A percentile compares a stretch with the other conserved stretches of the same genome.
phyloP scores from a whole-genome alignment of 2,888 invertebrate species.

The Oligia fasciuncula region DNA sequence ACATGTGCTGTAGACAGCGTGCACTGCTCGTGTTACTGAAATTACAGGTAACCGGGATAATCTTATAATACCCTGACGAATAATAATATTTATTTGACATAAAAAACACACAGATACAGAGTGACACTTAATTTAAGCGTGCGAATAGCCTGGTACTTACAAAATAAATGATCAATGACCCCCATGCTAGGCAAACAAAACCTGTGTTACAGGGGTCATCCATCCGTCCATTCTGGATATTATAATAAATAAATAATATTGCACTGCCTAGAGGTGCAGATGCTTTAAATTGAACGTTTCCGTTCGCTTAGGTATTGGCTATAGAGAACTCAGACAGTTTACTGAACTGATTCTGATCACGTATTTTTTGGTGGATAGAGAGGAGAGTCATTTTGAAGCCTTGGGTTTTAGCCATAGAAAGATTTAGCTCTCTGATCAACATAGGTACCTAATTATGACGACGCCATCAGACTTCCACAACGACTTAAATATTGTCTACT shows the following conservation, averaged over 20 bases:
- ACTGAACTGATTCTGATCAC: neutral
- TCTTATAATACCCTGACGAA: neutral
- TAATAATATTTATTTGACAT: neutral
- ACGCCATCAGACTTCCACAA: neutral
- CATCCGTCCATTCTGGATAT: neutral
- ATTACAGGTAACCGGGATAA: neutral
- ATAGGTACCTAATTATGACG: neutral
- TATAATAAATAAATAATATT: neutral
- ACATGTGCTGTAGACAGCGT: neutral
- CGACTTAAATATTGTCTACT: neutral
- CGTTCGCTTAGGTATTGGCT: neutral
- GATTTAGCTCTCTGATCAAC: neutral
- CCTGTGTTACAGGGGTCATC: too few relatives aligned
- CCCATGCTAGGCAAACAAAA: too few relatives aligned
- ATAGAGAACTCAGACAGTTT: neutral
- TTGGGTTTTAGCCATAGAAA: neutral
- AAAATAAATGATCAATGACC: too few relatives aligned
- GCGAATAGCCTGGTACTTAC: too few relatives aligned
- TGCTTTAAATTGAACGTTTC: slow-evolving; percentile 11
- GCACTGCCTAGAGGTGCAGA: neutral
- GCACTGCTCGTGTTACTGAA: neutral
- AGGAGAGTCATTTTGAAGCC: neutral
- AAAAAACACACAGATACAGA: too few relatives aligned
- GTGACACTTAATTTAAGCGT: too few relatives aligned
- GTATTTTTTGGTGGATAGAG: slow-evolving; percentile 5